Base-by-base conservation (phyloP, 2,113 vertebrate species). In the Manacus vitellinus region DNA sequence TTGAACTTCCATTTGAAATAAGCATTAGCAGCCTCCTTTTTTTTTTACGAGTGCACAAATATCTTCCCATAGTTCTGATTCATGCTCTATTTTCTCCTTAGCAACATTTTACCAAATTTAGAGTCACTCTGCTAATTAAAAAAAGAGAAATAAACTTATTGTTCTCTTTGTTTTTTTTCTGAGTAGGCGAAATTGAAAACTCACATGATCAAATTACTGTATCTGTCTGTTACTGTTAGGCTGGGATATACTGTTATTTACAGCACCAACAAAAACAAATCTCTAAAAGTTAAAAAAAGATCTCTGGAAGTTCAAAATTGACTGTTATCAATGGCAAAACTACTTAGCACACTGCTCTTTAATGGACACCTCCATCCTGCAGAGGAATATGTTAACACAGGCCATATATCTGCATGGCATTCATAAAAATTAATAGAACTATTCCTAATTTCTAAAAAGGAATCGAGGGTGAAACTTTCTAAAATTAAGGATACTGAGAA, bases 1-100 rank as follows among this genome's bases (percentile, higher is more conserved):
- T 93, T 95, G 87, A 95, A 93, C 77, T 92, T 94, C 93, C 91
- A 95, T 74, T 93, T 81, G 49, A 92, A 96, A 76, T 72, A 91
- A 82, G 30, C 54, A 78, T 94, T 89, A 95, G 54, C 70, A 93
- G 51, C 61, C 47, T 67, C 39, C 9, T 79, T 74, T 44, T 61
- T 35, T 71, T 81, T 85, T 81, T 16, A 55, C 25, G 87, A 89
- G 73, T 44, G 66, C 65, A 82, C 35, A 85, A 95, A 81, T 90
- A 43, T 88, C 56, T 84, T 89, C 22, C 81, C 70, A 17, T 61
- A 44, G 23, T 71, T 95, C 79, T 88, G 49, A 71, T 90, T 97
- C 46, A 80, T 74, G 49, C 28, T 88, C 58, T 81, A 2, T 92
- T 92, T 96, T 96, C 78, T 79, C 16, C 77, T 66, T 85, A 91